phyloP scores from a whole-genome alignment of 2,888 invertebrate genomes.

The Matsumyia berberina region DNA sequence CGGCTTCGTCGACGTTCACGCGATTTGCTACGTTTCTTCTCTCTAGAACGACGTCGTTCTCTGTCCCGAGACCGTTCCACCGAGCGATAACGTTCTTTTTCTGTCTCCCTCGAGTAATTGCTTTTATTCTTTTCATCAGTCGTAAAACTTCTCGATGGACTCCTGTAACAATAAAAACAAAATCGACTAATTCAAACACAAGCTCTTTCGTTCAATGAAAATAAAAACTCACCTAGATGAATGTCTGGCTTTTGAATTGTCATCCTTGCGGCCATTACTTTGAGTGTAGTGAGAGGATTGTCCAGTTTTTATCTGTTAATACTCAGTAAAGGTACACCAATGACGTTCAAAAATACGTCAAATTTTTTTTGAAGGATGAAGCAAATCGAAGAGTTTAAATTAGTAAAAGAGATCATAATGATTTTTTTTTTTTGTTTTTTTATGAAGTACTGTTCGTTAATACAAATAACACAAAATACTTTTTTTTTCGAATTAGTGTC shows the following conservation, averaged over 20 bases:
- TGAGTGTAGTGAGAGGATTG: slow-evolving; percentile 59
- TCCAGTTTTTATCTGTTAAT: slow-evolving; percentile 78
- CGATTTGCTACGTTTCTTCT: slow-evolving; percentile 76
- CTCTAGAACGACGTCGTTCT: slow-evolving; percentile 81
- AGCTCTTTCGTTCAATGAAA: no score
- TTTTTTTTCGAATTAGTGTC: slow-evolving; percentile 66
- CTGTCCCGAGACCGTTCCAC: slow-evolving; percentile 77
- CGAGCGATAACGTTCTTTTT: slow-evolving; percentile 80
- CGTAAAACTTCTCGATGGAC: slow-evolving; percentile 80
- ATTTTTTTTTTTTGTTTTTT: slow-evolving; percentile 61
- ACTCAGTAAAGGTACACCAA: slow-evolving; percentile 77
- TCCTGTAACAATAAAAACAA: slow-evolving; percentile 77
- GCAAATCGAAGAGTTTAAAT: slow-evolving; percentile 78
- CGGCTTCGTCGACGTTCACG: slow-evolving; percentile 78
- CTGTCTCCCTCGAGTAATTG: slow-evolving; percentile 81
- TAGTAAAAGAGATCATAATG: slow-evolving; percentile 75
- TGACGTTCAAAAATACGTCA: slow-evolving; percentile 78
- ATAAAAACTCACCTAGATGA: slow-evolving; percentile 77
- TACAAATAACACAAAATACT: slow-evolving; percentile 76
- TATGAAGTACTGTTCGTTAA: slow-evolving; percentile 76
- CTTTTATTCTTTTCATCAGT: slow-evolving; percentile 82
- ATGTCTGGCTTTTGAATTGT: slow-evolving; percentile 72
- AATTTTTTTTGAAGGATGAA: slow-evolving; percentile 78
- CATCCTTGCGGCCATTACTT: slow-evolving; percentile 71
- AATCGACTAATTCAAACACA: neutral